Evolutionary conservation across 2,113 vertebrate genomes (phyloP), one percentile per base, ranked within the genome.

Genomic region (Limanda limanda): DNA sequence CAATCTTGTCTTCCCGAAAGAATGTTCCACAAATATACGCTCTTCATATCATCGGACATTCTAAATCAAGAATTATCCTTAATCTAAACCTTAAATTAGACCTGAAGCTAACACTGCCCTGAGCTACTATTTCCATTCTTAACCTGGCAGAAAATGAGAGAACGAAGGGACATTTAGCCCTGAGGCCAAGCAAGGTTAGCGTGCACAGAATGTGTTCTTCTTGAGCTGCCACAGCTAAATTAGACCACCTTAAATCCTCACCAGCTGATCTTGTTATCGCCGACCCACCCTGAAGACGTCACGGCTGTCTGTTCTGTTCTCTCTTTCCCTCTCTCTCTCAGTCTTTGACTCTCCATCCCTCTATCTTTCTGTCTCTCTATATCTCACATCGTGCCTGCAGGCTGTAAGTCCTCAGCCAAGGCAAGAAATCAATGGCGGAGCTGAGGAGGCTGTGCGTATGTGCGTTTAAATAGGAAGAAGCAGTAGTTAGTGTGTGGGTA

Each of bases 371-470:
- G 18, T 78, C 55, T 42, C 27, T 80, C 68, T 48, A 27, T 76
- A 56, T 37, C 37, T 77, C 70, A 57, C 72, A 69, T 81, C 75
- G 74, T 65, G 76, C 78, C 76, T 84, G 64, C 75, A 70, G 78
- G 70, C 83, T 88, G 68, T 40, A 86, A 74, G 61, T 86, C 71
- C 51, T 88, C 71, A 86, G 71, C 74, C 76, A 76, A 69, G 78
- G 73, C 84, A 88, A 83, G 60, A 85, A 88, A 91, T 92, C 85
- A 37, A 91, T 91, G 59, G 62, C 17, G 62, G 59, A 63, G 71
- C 3, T 47, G 81, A 77, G 70, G 81, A 65, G 68, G 72, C 18
- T 80, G 69, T 67, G 69, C 52, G 47, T 79, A 48, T 12, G 51
- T 60, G 63, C 17, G 40, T 52, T 63, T 74, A 48, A 60, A 81